A percentile compares a stretch with the other conserved stretches of the same genome.
phyloP scores from a whole-genome alignment of 23 tunicate genomes.

The Ascidia mentula region DNA sequence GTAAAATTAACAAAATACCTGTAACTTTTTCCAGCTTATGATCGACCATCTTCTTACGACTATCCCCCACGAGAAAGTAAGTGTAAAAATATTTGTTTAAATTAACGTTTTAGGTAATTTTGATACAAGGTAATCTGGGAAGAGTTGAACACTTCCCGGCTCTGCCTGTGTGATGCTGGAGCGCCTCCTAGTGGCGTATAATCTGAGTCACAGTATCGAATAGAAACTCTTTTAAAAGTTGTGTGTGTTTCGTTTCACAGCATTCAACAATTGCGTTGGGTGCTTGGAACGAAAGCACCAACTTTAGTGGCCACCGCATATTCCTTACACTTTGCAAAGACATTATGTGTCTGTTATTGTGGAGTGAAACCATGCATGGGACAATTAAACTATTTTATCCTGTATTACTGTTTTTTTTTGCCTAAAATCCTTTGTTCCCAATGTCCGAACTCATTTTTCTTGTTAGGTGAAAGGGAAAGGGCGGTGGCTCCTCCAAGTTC shows the following conservation, averaged over 20 bases:
- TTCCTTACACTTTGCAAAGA: conserved; percentile 65
- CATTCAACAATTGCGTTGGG: not conserved
- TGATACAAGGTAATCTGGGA: conserved; percentile 72
- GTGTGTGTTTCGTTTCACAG: not conserved
- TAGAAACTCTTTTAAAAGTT: not conserved
- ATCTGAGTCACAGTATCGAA: conserved; percentile 61
- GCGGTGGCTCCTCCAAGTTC: conserved; percentile 22
- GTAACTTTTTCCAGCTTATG: conserved; percentile 35
- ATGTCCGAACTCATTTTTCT: not conserved
- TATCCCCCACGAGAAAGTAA: conserved; percentile 69
- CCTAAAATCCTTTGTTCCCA: not conserved
- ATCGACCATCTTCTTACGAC: conserved; percentile 58
- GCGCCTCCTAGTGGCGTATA: conserved; percentile 64
- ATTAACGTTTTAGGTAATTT: not conserved
- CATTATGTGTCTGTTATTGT: conserved; percentile 49
- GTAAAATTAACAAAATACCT: too few species aligned
- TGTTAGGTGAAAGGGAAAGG: conserved; percentile 35
- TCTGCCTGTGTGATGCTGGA: conserved; percentile 75
- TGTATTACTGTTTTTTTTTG: too few species aligned
- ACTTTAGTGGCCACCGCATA: conserved; percentile 39
- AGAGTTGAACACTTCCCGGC: conserved; percentile 66
- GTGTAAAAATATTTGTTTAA: not conserved
- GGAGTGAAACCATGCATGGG: conserved; percentile 69
- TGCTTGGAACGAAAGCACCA: not conserved
- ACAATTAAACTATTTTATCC: conserved; percentile 23